These are phyloP conservation scores for Acronicta aceris DNA, from an alignment of 2,888 invertebrate species.

Conservation along the genomic window DNA sequence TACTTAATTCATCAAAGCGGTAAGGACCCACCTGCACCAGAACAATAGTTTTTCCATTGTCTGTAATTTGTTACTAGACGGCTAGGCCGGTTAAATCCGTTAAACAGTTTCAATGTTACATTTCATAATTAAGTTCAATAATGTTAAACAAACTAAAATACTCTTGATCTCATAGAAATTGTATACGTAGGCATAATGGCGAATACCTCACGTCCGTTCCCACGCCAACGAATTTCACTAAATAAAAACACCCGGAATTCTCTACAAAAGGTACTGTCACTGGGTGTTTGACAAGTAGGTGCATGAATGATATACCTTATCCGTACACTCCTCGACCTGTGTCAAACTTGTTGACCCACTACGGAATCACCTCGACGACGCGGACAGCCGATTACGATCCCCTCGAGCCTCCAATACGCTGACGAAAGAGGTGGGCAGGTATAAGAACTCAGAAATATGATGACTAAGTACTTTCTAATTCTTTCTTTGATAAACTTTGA, in stretches of 20 bases:
- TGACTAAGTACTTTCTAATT: conserved; percentile 53
- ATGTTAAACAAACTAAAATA: conserved; percentile 1
- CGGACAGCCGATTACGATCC: conserved; percentile 64
- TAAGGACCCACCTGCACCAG: too few species aligned
- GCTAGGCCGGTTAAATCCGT: too few species aligned
- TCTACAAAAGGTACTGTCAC: conserved; percentile 36
- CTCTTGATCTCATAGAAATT: background rate
- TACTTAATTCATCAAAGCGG: too few species aligned
- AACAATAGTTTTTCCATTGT: too few species aligned
- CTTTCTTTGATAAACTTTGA: conserved; percentile 19
- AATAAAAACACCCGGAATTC: conserved; percentile 23
- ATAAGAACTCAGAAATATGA: conserved; percentile 39
- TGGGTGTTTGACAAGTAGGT: conserved; percentile 57
- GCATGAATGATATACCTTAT: conserved; percentile 58
- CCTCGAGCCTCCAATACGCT: conserved; percentile 66
- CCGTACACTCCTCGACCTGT: conserved; percentile 67
- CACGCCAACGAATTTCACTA: conserved; percentile 16
- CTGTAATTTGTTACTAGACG: too few species aligned
- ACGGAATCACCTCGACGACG: conserved; percentile 67
- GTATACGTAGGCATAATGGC: background rate
- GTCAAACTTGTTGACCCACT: conserved; percentile 79
- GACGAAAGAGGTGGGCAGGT: conserved; percentile 61
- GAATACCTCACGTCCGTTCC: conserved; percentile 2
- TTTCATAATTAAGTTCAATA: too few species aligned
- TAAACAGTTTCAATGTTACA: too few species aligned